A percentile compares a stretch with the other conserved stretches of the same genome.
phyloP scores from a whole-genome alignment of 2,888 invertebrate species.

The Oeneis ivallda region DNA sequence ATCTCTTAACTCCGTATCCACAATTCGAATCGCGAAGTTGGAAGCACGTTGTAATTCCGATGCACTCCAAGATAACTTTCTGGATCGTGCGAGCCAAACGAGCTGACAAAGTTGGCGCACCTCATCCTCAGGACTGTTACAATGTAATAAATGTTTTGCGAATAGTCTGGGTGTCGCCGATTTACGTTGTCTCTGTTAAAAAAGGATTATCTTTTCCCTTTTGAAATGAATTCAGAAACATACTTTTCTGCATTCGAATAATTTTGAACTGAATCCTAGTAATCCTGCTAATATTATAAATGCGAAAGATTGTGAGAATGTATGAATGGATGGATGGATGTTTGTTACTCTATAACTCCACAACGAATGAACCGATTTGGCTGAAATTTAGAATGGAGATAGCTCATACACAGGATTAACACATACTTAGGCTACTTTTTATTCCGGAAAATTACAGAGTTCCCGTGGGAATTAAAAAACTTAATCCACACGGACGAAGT shows the following conservation, averaged over 20 bases:
- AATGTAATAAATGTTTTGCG: constrained; percentile 43
- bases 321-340: too few species aligned
- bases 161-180: constrained; percentile 25
- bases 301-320: too few species aligned
- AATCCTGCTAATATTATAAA: too few species aligned
- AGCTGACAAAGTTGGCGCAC: constrained; percentile 68
- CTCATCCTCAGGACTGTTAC: constrained; percentile 46
- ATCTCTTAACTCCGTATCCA: constrained; percentile 50
- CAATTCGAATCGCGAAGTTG: constrained; percentile 67
- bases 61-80: constrained; percentile 75
- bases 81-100: constrained; percentile 66
- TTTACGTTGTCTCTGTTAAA: constrained; percentile 7
- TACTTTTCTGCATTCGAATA: not conserved
- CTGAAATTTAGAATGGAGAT: too few species aligned
- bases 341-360: too few species aligned
- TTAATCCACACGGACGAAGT: too few species aligned
- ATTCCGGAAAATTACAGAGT: too few species aligned
- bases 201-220: not conserved
- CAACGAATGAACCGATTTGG: too few species aligned
- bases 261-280: not conserved
- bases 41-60: constrained; percentile 71
- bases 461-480: too few species aligned
- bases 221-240: not conserved
- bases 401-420: too few species aligned
- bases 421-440: too few species aligned